phyloP scores from a whole-genome alignment of 35 echinoderm and acorn worm genomes.

The Heliocidaris tuberculata region DNA sequence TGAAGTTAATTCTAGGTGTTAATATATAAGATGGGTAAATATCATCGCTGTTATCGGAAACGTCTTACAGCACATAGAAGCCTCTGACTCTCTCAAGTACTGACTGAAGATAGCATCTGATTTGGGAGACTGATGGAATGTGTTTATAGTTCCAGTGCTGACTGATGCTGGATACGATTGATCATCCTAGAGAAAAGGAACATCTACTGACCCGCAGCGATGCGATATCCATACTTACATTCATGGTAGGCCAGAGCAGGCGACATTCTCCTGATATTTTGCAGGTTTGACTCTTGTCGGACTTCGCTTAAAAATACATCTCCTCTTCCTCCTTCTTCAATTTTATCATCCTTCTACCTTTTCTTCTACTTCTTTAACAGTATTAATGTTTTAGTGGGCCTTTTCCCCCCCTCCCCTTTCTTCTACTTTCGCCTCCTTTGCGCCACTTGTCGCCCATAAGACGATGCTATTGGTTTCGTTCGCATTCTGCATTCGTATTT shows the following conservation, averaged over 20 bases:
- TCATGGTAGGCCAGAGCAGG: not conserved
- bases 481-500: too few relatives aligned
- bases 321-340: not conserved
- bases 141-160: not conserved
- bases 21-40: too few relatives aligned
- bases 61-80: too few relatives aligned
- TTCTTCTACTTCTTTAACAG: not conserved
- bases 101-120: not conserved
- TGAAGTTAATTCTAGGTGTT: too few relatives aligned
- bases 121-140: not conserved
- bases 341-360: not conserved
- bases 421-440: too few relatives aligned
- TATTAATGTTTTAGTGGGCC: too few relatives aligned
- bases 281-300: not conserved
- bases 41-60: too few relatives aligned
- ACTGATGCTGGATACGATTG: not conserved
- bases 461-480: too few relatives aligned
- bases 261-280: not conserved
- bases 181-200: not conserved
- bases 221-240: not conserved
- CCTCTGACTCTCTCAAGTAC: not conserved
- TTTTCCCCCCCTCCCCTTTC: too few relatives aligned
- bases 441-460: too few relatives aligned
- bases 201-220: not conserved
- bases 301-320: not conserved